phyloP scores from a whole-genome alignment of 2,113 vertebrate genomes.

The Xiphias gladius region DNA sequence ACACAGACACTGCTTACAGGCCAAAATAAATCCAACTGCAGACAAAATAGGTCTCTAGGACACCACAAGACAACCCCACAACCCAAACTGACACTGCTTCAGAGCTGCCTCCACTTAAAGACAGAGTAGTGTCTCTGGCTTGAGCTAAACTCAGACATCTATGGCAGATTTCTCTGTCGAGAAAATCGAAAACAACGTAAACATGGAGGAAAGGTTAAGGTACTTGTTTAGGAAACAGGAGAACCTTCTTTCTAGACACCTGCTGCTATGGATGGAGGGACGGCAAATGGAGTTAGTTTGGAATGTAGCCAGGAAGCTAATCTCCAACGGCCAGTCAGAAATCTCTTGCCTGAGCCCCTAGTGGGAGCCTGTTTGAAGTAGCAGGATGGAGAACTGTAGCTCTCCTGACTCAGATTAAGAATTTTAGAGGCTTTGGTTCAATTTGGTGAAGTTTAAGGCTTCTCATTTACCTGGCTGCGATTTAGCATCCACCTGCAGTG shows the following conservation, averaged over 20 bases:
- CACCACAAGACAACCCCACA: constrained; percentile 74
- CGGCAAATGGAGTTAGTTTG: constrained; percentile 27
- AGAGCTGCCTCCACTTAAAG: constrained; percentile 47
- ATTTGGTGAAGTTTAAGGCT: constrained; percentile 13
- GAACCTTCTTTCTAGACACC: constrained; percentile 41
- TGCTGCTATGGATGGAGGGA: constrained; percentile 11
- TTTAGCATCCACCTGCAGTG: constrained; percentile 5
- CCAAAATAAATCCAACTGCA: constrained; percentile 69
- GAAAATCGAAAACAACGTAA: constrained; percentile 1
- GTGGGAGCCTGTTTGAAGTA: constrained; percentile 52
- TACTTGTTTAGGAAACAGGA: background rate
- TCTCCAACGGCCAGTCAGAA: constrained; percentile 43
- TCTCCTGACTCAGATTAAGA: constrained; percentile 28
- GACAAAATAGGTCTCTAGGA: constrained; percentile 63
- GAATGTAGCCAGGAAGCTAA: constrained; percentile 54
- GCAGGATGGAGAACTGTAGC: constrained; percentile 21
- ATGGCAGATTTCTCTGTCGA: background rate
- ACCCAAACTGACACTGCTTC: constrained; percentile 45
- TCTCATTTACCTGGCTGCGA: constrained; percentile 31
- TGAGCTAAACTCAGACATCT: constrained; percentile 41
- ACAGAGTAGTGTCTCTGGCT: constrained; percentile 24
- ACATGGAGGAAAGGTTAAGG: background rate
- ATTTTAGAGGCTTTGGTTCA: constrained; percentile 46
- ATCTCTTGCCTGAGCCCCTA: constrained; percentile 45
- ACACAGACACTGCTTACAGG: constrained; percentile 19